phyloP scores from a whole-genome alignment of 2,888 invertebrate species.

The Drosophila koepferae region DNA sequence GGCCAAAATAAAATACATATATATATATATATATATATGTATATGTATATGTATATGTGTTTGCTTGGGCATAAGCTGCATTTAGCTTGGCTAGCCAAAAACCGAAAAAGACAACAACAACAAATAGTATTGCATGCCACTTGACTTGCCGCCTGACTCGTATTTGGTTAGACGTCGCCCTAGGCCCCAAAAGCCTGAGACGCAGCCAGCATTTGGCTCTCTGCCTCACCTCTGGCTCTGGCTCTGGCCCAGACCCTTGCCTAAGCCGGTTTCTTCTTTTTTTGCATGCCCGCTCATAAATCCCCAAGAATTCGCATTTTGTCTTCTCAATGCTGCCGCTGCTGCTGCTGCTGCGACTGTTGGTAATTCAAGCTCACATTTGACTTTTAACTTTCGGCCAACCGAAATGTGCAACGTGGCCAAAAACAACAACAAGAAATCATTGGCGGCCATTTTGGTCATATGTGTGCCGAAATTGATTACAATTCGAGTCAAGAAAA shows the following conservation, averaged over 20 bases:
- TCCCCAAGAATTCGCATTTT: constrained; percentile 75
- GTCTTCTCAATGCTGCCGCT: constrained; percentile 35
- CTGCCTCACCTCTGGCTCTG: constrained; percentile 10
- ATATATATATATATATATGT: not conserved
- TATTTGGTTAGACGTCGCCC: constrained; percentile 80
- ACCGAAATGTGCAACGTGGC: constrained; percentile 70
- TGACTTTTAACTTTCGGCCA: constrained; percentile 79
- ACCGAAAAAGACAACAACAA: not conserved
- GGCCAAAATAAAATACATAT: constrained; percentile 60
- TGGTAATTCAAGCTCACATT: constrained; percentile 76
- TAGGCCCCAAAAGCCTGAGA: constrained; percentile 61
- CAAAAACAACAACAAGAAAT: constrained; percentile 22
- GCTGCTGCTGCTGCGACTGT: constrained; percentile 36
- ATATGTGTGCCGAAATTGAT: constrained; percentile 51
- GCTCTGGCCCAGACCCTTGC: constrained; percentile 42
- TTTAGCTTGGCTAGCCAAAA: constrained; percentile 69
- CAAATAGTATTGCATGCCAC: constrained; percentile 74
- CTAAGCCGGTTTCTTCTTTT: constrained; percentile 64
- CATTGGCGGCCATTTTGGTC: constrained; percentile 67
- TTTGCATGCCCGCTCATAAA: constrained; percentile 77
- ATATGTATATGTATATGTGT: constrained; percentile 3
- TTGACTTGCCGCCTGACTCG: constrained; percentile 76
- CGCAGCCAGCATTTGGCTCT: constrained; percentile 13
- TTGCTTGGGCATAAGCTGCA: constrained; percentile 52
- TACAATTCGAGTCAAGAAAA: constrained; percentile 38